phyloP scores from a whole-genome alignment of 2,888 invertebrate species.

The Zygothrica quintamaculata region DNA sequence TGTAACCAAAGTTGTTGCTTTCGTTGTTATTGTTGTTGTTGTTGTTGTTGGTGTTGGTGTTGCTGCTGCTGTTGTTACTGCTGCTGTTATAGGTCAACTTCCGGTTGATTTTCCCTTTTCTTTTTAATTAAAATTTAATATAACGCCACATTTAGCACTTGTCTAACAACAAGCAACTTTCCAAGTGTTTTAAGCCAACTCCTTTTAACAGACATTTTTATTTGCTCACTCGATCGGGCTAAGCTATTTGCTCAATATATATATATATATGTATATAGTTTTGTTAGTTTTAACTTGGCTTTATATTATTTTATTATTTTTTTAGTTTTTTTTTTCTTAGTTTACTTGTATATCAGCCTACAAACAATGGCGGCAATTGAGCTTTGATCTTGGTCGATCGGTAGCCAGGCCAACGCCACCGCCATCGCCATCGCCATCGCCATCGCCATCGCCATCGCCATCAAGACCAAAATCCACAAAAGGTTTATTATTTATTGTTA shows the following conservation, averaged over 20 bases:
- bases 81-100: slow-evolving; percentile 53
- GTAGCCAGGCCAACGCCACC: slow-evolving; percentile 73
- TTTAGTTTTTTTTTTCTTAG: slow-evolving; percentile 13
- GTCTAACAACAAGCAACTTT: slow-evolving; percentile 68
- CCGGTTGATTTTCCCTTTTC: slow-evolving; percentile 72
- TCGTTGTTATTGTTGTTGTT: too few relatives aligned
- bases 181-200: slow-evolving; percentile 52
- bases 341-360: too few relatives aligned
- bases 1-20: slow-evolving; percentile 40
- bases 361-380: slow-evolving; percentile 70
- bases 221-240: slow-evolving; percentile 37
- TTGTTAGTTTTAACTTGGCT: slow-evolving; percentile 1
- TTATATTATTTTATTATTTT: slow-evolving; percentile 2
- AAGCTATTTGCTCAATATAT: slow-evolving; percentile 7
- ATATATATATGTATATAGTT: too few relatives aligned
- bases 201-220: slow-evolving; percentile 48
- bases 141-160: slow-evolving; percentile 72
- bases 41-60: slow-evolving; percentile 27
- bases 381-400: slow-evolving; percentile 74
- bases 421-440: slow-evolving; percentile 71
- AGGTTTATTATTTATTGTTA: slow-evolving; percentile 81
- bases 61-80: slow-evolving; percentile 22
- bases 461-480: slow-evolving; percentile 75
- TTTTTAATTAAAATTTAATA: slow-evolving; percentile 71
- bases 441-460: slow-evolving; percentile 72